Evolutionary conservation across 2,797 vertebrate genomes (phyloP).

Genomic region (Cynopterus sphinx): DNA sequence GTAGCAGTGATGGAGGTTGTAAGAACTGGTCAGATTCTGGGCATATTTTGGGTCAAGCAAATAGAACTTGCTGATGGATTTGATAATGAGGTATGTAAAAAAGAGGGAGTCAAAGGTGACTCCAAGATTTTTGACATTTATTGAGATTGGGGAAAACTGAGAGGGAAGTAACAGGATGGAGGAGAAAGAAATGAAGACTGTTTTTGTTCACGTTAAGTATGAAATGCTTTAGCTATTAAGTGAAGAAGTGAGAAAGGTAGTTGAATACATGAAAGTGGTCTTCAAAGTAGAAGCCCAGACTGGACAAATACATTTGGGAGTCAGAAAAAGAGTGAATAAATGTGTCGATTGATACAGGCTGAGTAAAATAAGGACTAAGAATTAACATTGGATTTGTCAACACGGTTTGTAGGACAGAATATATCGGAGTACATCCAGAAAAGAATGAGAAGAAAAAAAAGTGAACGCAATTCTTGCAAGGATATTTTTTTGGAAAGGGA

Average conservation of each 20-base stretch:
- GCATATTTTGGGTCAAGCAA: background rate
- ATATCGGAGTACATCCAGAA: background rate
- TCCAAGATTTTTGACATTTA: background rate
- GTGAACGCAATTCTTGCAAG: background rate
- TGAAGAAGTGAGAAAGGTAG: background rate
- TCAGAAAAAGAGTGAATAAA: background rate
- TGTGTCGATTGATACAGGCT: background rate
- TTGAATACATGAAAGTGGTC: background rate
- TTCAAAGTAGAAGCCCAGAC: background rate
- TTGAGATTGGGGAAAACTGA: background rate
- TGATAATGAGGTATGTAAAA: background rate
- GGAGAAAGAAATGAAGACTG: background rate
- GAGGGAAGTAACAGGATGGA: background rate
- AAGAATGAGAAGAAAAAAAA: background rate
- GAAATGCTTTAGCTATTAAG: background rate
- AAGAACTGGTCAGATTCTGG: background rate
- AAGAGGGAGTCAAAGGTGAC: background rate
- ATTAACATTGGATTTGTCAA: background rate
- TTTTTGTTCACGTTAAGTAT: background rate
- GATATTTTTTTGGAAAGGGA: background rate
- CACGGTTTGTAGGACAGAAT: background rate
- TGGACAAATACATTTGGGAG: background rate
- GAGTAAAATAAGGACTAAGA: background rate
- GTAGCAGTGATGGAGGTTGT: background rate
- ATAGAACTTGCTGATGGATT: background rate